Conservation (phyloP, 2,113 vertebrate species). For the Dermatemys mawii region DNA sequence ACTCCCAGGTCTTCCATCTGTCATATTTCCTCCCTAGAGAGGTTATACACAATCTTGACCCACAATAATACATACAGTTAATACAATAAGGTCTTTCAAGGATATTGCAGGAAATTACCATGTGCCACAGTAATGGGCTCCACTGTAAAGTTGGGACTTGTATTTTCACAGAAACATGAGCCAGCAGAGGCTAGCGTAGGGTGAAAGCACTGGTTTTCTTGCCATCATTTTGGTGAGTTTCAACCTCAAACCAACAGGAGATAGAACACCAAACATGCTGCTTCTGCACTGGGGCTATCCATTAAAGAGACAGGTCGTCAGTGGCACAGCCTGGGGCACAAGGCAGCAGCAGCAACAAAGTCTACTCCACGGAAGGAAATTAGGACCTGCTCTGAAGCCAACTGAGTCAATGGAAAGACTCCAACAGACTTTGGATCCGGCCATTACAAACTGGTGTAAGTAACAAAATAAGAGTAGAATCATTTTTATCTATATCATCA, state of each 20-base stretch:
- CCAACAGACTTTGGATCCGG: background rate
- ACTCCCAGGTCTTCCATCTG: too few relatives aligned
- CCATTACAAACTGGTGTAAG: background rate
- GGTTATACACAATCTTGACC: too few relatives aligned
- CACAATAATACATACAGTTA: too few relatives aligned
- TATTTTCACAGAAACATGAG: background rate
- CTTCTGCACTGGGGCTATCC: background rate
- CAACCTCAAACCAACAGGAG: background rate
- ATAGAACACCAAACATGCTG: background rate
- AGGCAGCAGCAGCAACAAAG: fast-evolving
- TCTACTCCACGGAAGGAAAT: fast-evolving
- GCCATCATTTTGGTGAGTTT: fast-evolving
- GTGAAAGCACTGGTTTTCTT: background rate
- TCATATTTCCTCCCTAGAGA: too few relatives aligned
- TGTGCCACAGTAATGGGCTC: too few relatives aligned
- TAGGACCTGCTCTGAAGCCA: background rate
- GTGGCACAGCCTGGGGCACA: fast-evolving
- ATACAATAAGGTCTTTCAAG: too few relatives aligned
- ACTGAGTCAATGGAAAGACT: background rate
- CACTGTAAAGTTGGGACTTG: background rate
- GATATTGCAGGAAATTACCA: too few relatives aligned
- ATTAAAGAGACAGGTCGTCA: background rate
- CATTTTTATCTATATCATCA: background rate
- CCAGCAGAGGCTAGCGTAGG: background rate
- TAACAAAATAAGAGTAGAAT: background rate